phyloP scores from a whole-genome alignment of 2,113 vertebrate genomes.

The Colossoma macropomum region DNA sequence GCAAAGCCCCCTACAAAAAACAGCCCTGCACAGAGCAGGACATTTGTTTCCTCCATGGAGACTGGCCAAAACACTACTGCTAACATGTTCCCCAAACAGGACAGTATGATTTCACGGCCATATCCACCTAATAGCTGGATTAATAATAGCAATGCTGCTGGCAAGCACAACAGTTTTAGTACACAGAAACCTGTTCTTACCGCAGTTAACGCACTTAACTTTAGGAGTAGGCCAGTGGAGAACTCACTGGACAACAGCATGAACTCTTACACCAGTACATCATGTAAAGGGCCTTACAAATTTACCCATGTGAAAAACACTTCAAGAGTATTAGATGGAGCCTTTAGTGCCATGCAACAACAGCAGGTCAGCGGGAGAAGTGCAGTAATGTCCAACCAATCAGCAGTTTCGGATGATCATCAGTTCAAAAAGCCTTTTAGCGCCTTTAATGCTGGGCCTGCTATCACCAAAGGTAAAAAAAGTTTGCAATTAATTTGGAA shows the following conservation, averaged over 20 bases:
- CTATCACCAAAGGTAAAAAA: slow-evolving; percentile 38
- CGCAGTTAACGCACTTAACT: not conserved
- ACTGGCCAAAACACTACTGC: not conserved
- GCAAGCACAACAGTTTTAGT: not conserved
- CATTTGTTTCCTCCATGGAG: not conserved
- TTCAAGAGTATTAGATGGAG: slow-evolving; percentile 8
- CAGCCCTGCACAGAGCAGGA: not conserved
- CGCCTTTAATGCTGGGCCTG: slow-evolving; percentile 64
- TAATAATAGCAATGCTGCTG: not conserved
- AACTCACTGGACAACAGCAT: not conserved
- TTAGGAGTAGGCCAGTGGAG: not conserved
- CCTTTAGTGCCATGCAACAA: not conserved
- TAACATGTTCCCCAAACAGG: not conserved
- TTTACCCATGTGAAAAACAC: slow-evolving; percentile 70
- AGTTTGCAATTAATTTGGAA: too few species aligned
- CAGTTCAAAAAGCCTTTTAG: slow-evolving; percentile 67
- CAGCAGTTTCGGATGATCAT: not conserved
- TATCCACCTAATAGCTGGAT: not conserved
- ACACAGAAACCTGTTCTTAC: not conserved
- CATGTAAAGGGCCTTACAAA: slow-evolving; percentile 58
- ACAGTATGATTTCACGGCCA: not conserved
- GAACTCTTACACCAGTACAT: not conserved
- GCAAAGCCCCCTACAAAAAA: not conserved
- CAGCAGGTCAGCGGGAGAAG: slow-evolving; percentile 7
- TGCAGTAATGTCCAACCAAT: slow-evolving; percentile 2